Evolutionary conservation across 2,797 vertebrate species (phyloP), one percentile per base, ranked within the genome.

Genomic region (Myotis pilosus): DNA sequence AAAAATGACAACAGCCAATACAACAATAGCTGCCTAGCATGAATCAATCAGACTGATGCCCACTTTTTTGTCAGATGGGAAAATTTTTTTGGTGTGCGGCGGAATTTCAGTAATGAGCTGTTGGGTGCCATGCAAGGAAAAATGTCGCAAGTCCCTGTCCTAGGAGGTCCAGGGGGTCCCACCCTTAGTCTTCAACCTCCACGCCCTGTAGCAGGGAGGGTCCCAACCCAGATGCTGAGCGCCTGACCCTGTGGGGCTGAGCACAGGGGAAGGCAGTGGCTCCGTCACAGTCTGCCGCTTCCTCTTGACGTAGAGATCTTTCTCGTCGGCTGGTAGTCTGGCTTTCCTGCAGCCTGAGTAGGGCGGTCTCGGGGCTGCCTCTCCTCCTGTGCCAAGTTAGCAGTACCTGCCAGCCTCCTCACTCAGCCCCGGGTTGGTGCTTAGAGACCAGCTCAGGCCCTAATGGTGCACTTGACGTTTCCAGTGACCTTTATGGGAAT

Each of bases 351-450:
- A 81, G 62, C 57, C 36, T 10, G 33, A 3, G 20, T 68, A 55
- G 74, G 55, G 85, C 25, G 22, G 64, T n/a, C 72, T 87, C 11
- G 0, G 4, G 33, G 78, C 66, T 84, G 57, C 51, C 60, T 78
- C 76, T 66, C 78, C 36, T 57, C 78, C 68, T 22, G 15, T 60
- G 78, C 49, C 74, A 94, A 47, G 95, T 86, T 82, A 57, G 85
- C 92, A 86, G 57, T 79, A 95, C 57, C 51, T 71, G 25, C 47
- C 83, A 28, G 89, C 51, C 28, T 94, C 83, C 75, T 80, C 30
- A 25, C 68, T 75, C 69, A 53, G 22, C 51, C 93, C 80, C 13
- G 20, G 55, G 36, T 53, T 76, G 60, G 72, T 33, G 66, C 57
- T 87, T 91, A 64, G 89, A 94, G 72, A 47, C 53, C 76, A 36